phyloP scores from a whole-genome alignment of 2,113 vertebrate species.

The Pristiophorus japonicus region DNA sequence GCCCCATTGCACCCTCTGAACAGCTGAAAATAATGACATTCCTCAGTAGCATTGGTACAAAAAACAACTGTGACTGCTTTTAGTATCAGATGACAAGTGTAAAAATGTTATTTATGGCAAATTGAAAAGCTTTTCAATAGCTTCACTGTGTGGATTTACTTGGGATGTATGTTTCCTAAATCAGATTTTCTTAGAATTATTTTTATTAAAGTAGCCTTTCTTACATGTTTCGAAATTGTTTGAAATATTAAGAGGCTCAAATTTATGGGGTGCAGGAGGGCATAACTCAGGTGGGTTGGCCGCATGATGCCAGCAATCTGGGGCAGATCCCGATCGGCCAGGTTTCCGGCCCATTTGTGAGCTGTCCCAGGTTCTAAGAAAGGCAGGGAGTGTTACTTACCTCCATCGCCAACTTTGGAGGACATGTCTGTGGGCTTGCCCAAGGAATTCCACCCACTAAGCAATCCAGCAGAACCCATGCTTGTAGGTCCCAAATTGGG shows the following conservation, averaged over 20 bases:
- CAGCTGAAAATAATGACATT: not conserved
- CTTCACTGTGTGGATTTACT: not conserved
- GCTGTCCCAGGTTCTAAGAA: not conserved
- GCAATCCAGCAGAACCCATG: not conserved
- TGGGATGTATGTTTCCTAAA: not conserved
- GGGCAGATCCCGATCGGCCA: not conserved
- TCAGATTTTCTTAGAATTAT: not conserved
- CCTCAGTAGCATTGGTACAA: not conserved
- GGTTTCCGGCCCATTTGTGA: not conserved
- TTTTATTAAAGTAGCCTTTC: not conserved
- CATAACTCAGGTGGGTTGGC: not conserved
- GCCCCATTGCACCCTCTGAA: not conserved
- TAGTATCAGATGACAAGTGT: not conserved
- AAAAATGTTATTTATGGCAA: constrained; percentile 20
- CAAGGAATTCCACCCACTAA: not conserved
- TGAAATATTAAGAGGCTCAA: not conserved
- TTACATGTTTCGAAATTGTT: not conserved
- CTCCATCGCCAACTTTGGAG: not conserved
- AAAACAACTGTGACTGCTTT: not conserved
- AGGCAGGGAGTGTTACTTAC: too few species aligned
- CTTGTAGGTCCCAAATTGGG: not conserved
- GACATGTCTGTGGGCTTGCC: not conserved
- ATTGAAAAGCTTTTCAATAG: not conserved
- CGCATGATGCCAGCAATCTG: not conserved
- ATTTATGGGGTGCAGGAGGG: not conserved